Conservation (phyloP, 1,140 invertebrate genomes). For the Drosophila varians region DNA sequence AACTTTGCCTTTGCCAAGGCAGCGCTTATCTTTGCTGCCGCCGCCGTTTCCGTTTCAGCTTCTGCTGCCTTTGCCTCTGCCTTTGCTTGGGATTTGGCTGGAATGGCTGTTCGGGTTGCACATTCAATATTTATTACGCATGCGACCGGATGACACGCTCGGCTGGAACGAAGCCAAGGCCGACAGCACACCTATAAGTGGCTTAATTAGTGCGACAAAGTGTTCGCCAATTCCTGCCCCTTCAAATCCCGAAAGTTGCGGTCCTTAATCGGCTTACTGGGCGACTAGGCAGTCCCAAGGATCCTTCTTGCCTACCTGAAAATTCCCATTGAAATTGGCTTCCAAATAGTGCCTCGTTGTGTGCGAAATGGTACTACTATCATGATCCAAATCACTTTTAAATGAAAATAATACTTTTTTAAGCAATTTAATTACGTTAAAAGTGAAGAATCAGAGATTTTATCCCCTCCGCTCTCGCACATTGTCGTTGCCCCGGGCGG, state of each 20-base stretch:
- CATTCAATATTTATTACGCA: slow-evolving; percentile 70
- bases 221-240: slow-evolving; percentile 54
- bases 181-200: slow-evolving; percentile 43
- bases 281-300: background rate
- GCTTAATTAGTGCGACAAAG: slow-evolving; percentile 73
- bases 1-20: slow-evolving; percentile 35
- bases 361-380: too few relatives aligned
- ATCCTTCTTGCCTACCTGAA: background rate
- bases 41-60: background rate
- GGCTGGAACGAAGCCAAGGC: slow-evolving; percentile 28
- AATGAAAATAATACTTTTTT: background rate
- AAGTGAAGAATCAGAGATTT: slow-evolving; percentile 1
- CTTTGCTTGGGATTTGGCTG: background rate
- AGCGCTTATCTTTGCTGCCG: slow-evolving; percentile 25
- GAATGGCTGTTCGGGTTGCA: slow-evolving; percentile 1
- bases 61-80: background rate
- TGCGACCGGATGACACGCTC: slow-evolving; percentile 38
- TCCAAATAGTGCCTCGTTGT: background rate
- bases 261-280: slow-evolving; percentile 53
- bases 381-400: background rate
- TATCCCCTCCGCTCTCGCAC: background rate
- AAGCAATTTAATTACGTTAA: slow-evolving; percentile 1
- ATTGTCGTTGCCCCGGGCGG: background rate
- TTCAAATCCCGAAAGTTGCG: slow-evolving; percentile 22
- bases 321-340: background rate